A percentile compares a stretch with the other conserved stretches of the same genome.
Conservation (phyloP, 2,888 invertebrate species). For the Podotricha telesiphe region DNA sequence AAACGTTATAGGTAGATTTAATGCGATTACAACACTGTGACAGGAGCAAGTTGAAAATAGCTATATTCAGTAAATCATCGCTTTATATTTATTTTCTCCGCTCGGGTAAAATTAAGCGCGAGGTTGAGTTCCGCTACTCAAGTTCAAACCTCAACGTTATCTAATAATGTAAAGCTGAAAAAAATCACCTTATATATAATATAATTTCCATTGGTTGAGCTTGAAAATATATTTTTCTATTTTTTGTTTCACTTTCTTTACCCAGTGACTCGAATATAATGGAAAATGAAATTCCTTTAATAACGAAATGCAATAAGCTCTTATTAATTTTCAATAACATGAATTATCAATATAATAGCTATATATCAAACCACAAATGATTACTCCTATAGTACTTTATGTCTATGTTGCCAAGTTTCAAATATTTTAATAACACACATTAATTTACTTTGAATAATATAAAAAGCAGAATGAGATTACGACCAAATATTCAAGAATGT, state of each 20-base stretch:
- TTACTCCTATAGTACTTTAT: no score
- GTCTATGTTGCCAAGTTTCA: no score
- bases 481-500: no score
- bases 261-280: slow-evolving; percentile 1
- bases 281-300: neutral
- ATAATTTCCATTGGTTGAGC: no score
- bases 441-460: no score
- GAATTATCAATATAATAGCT: neutral
- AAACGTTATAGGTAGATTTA: slow-evolving; percentile 3
- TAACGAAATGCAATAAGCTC: neutral
- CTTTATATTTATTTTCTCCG: no score
- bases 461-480: no score
- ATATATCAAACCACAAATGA: neutral
- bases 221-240: neutral
- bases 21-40: neutral
- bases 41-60: neutral
- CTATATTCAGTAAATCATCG: neutral
- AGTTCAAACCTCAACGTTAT: no score
- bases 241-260: slow-evolving; percentile 1
- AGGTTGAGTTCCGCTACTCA: no score
- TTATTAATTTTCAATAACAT: neutral
- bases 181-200: neutral
- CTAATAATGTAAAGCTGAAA: neutral
- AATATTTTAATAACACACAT: no score
- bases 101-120: no score